A percentile compares a stretch with the other conserved stretches of the same genome.
Evolutionary conservation across 2,888 invertebrate genomes (phyloP).

Genomic region (Euzetes globulus): DNA sequence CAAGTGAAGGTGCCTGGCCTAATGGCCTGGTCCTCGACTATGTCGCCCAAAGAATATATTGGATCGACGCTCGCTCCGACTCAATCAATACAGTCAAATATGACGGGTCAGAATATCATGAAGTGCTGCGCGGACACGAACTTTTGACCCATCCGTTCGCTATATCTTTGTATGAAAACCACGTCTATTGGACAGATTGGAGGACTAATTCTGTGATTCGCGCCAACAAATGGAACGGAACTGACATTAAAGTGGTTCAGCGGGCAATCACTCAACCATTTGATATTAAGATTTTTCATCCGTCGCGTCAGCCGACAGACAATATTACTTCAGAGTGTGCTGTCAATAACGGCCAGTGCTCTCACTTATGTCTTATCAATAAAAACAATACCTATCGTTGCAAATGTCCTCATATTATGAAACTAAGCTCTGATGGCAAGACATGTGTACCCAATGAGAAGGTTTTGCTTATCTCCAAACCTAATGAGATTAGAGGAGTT

Average conservation of each 20-base stretch:
- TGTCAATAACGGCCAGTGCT: constrained; percentile 64
- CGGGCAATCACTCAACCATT: constrained; percentile 79
- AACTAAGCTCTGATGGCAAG: constrained; percentile 58
- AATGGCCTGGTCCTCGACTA: constrained; percentile 76
- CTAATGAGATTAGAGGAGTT: constrained; percentile 72
- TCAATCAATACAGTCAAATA: constrained; percentile 76
- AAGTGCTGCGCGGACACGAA: constrained; percentile 64
- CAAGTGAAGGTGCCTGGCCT: constrained; percentile 66
- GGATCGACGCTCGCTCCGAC: constrained; percentile 82
- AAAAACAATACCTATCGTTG: constrained; percentile 60
- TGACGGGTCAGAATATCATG: constrained; percentile 63
- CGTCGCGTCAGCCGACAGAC: constrained; percentile 61
- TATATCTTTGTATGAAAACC: constrained; percentile 71
- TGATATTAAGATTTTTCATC: constrained; percentile 75
- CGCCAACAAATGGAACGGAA: constrained; percentile 78
- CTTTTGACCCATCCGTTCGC: constrained; percentile 80
- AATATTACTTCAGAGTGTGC: constrained; percentile 53
- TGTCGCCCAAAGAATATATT: constrained; percentile 64
- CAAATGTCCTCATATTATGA: constrained; percentile 81
- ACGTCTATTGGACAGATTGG: constrained; percentile 94
- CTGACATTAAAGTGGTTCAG: constrained; percentile 68
- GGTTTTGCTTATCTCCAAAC: constrained; percentile 66
- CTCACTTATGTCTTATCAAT: constrained; percentile 70
- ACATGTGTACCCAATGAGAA: constrained; percentile 70
- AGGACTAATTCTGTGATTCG: constrained; percentile 72